Evolutionary conservation across 2,797 vertebrate genomes (phyloP).

Genomic region (Alosa sapidissima): DNA sequence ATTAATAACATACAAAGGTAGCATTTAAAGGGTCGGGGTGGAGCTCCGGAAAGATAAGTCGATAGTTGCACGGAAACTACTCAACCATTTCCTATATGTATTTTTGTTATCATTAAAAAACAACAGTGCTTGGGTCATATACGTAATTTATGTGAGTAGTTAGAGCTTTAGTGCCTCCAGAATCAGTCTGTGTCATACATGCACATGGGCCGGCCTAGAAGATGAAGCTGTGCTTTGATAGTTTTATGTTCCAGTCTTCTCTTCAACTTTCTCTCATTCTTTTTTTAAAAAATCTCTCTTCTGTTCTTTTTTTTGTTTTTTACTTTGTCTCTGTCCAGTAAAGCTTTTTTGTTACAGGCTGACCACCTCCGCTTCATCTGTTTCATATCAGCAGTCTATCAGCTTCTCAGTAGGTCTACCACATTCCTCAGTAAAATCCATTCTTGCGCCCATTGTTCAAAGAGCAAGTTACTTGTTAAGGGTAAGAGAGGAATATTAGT

Average conservation of each 20-base stretch:
- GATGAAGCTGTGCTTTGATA: neutral
- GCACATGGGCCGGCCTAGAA: neutral
- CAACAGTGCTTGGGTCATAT: neutral
- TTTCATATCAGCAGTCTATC: neutral
- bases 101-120: neutral
- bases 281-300: neutral
- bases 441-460: conserved; percentile 12
- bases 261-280: neutral
- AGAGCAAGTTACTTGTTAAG: neutral
- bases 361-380: conserved; percentile 5
- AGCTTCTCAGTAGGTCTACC: neutral
- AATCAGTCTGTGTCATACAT: neutral
- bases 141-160: neutral
- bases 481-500: neutral
- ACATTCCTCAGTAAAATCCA: neutral
- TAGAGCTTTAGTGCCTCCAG: neutral
- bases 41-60: conserved; percentile 1
- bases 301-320: neutral
- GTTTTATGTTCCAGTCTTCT: neutral
- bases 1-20: conserved; percentile 46
- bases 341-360: neutral
- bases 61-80: neutral
- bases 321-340: neutral
- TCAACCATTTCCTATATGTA: neutral
- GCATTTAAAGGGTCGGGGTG: neutral